Conservation (phyloP, 2,888 invertebrate genomes). For the Venusia cambrica region DNA sequence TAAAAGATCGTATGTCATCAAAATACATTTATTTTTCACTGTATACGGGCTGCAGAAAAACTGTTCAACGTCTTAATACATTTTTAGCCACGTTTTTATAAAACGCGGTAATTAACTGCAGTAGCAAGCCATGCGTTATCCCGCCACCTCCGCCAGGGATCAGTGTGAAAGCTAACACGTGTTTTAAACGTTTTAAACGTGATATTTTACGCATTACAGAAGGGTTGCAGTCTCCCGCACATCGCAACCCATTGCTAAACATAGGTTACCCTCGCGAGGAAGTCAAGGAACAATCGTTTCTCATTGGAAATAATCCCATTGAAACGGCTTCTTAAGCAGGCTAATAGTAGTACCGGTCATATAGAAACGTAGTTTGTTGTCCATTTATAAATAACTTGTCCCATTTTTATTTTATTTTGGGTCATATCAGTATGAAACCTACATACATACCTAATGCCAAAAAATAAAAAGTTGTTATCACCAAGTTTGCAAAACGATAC, state of each 20-base stretch:
- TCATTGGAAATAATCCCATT: constrained; percentile 63
- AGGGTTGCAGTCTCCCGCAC: constrained; percentile 64
- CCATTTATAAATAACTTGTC: too few species aligned
- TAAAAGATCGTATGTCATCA: too few species aligned
- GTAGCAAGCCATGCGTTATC: constrained; percentile 57
- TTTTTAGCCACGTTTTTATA: constrained; percentile 15
- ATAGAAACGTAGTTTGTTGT: too few species aligned
- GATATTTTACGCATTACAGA: constrained; percentile 73
- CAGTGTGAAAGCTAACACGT: constrained; percentile 68
- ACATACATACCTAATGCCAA: too few species aligned
- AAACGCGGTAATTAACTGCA: constrained; percentile 49
- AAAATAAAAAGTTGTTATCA: too few species aligned
- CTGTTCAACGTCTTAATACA: constrained; percentile 4
- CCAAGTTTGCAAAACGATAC: too few species aligned
- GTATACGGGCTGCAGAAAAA: too few species aligned
- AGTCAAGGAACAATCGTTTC: constrained; percentile 34
- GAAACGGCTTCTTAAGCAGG: constrained; percentile 54
- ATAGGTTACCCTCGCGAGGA: constrained; percentile 46
- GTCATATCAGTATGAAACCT: too few species aligned
- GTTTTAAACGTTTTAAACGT: constrained; percentile 70
- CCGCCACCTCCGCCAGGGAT: constrained; percentile 54
- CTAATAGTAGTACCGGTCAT: too few species aligned
- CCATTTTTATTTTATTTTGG: too few species aligned
- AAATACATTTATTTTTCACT: too few species aligned
- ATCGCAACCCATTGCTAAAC: constrained; percentile 62